These are phyloP conservation scores for Austrolebias charrua DNA, from an alignment of 2,797 vertebrate species.

Conservation along the genomic window DNA sequence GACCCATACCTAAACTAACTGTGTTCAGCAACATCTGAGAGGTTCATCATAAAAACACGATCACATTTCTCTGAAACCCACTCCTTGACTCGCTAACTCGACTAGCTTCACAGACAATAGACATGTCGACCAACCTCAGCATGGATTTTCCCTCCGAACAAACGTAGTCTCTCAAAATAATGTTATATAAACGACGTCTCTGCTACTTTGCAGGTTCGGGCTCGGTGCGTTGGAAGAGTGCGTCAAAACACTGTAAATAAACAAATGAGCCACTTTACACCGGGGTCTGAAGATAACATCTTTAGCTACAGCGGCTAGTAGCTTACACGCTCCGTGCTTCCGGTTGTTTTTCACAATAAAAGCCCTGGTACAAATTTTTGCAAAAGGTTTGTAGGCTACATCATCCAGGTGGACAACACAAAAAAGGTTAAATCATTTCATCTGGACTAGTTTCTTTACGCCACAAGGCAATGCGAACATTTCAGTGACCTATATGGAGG, in stretches of 20 bases:
- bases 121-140: constrained; percentile 69
- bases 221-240: background rate
- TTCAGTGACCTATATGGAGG: no score
- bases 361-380: constrained; percentile 1
- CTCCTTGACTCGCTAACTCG: constrained; percentile 27
- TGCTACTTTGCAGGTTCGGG: constrained; percentile 16
- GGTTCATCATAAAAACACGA: background rate
- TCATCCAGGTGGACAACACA: no score
- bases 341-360: constrained; percentile 62
- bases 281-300: constrained; percentile 43
- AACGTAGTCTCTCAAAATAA: constrained; percentile 44
- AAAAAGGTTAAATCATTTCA: no score
- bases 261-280: constrained; percentile 29
- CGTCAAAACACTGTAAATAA: constrained; percentile 3
- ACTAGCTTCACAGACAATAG: constrained; percentile 73
- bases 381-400: no score
- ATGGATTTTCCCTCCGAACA: constrained; percentile 53
- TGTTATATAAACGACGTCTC: constrained; percentile 34
- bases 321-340: constrained; percentile 49
- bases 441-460: no score
- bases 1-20: background rate
- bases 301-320: constrained; percentile 47
- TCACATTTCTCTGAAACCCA: background rate
- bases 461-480: no score
- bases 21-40: background rate